A percentile compares a stretch with the other conserved stretches of the same genome.
Evolutionary conservation across 2,113 vertebrate species (phyloP).

Genomic region (Corythoichthys intestinalis): DNA sequence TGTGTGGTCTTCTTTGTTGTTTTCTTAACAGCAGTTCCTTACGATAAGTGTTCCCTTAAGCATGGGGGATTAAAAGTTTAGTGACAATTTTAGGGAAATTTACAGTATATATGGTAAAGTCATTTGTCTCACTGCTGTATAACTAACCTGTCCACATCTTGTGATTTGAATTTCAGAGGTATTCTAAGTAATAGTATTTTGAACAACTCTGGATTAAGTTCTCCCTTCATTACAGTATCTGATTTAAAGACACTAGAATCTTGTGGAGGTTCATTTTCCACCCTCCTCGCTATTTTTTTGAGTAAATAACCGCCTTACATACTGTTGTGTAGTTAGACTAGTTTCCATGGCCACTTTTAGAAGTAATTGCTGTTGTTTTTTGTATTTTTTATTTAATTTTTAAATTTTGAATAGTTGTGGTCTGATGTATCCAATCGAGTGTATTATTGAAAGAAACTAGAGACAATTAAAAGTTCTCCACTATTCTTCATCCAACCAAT

Average conservation of each 20-base stretch:
- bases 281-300: background rate
- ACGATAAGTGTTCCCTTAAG: no score
- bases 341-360: no score
- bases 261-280: background rate
- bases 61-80: no score
- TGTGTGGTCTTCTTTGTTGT: no score
- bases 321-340: no score
- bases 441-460: background rate
- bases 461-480: background rate
- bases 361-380: no score
- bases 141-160: background rate
- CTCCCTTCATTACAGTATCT: background rate
- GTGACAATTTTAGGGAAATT: no score
- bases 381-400: background rate
- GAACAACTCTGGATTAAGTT: background rate
- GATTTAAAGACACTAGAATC: background rate
- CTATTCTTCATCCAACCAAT: constrained; percentile 9
- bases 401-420: background rate
- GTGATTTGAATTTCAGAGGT: background rate
- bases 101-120: no score
- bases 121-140: no score
- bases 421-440: background rate
- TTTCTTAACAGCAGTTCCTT: no score
- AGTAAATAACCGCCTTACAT: no score
- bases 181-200: background rate